These are phyloP conservation scores for Mycteria americana DNA, from an alignment of 2,797 vertebrate species.

Conservation along the genomic window DNA sequence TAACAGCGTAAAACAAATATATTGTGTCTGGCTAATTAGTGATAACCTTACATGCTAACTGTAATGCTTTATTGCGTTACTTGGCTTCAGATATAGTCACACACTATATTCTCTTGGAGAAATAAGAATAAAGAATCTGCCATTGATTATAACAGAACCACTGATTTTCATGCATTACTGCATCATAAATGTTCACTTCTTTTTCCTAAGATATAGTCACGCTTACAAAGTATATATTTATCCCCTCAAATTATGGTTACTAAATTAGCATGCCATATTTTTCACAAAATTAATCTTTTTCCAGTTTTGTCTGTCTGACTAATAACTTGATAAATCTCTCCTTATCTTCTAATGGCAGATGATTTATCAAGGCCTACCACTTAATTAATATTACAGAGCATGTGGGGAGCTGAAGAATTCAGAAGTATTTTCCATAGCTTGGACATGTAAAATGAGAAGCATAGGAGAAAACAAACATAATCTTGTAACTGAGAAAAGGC, in stretches of 20 bases:
- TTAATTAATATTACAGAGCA: constrained; percentile 36
- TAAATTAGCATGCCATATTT: constrained; percentile 39
- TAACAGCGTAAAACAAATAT: not conserved
- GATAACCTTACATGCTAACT: not conserved
- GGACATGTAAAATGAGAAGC: constrained; percentile 20
- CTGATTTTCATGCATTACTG: constrained; percentile 46
- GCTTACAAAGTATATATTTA: constrained; percentile 17
- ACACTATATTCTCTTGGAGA: constrained; percentile 29
- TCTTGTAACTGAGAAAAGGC: not conserved
- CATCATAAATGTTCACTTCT: constrained; percentile 17
- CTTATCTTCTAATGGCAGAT: constrained; percentile 46
- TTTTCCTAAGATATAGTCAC: constrained; percentile 9
- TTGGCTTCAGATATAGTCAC: constrained; percentile 33
- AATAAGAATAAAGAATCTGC: constrained; percentile 41
- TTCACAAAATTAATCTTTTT: constrained; percentile 13
- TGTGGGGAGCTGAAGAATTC: not conserved
- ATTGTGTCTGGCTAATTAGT: constrained; percentile 50
- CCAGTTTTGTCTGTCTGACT: constrained; percentile 18
- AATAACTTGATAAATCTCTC: constrained; percentile 45
- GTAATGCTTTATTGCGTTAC: constrained; percentile 25
- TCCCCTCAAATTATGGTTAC: constrained; percentile 28
- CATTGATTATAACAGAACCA: constrained; percentile 38
- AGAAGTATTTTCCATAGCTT: constrained; percentile 15
- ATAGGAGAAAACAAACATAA: not conserved
- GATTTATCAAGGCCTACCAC: constrained; percentile 19